phyloP scores from a whole-genome alignment of 2,888 invertebrate species.

The Gastrophysa polygoni region DNA sequence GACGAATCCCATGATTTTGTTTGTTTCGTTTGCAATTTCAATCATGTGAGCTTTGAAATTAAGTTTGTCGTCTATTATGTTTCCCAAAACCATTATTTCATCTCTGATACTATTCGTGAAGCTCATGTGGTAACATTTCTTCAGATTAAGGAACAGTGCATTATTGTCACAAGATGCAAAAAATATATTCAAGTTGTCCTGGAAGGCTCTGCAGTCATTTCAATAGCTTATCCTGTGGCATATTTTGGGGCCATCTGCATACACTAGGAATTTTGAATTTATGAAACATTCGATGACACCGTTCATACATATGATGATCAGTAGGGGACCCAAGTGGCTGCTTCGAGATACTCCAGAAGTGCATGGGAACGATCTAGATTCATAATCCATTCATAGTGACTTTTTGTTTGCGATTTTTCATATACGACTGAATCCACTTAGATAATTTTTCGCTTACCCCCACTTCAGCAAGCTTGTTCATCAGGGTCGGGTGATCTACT shows the following conservation, averaged over 20 bases:
- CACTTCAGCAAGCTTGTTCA: background rate
- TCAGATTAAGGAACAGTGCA: too few species aligned
- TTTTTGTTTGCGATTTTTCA: conserved; percentile 1
- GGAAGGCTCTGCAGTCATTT: too few species aligned
- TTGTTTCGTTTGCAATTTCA: background rate
- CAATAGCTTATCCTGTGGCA: too few species aligned
- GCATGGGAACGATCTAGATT: background rate
- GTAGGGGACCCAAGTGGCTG: background rate
- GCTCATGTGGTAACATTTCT: too few species aligned
- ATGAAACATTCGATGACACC: too few species aligned
- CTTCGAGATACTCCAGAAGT: background rate
- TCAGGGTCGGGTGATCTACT: conserved; percentile 5
- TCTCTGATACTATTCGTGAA: too few species aligned
- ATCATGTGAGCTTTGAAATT: background rate
- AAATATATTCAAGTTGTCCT: too few species aligned
- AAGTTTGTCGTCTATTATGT: too few species aligned
- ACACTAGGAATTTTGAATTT: too few species aligned
- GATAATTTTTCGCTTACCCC: conserved; percentile 3
- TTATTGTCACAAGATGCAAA: too few species aligned
- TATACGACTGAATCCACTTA: conserved; percentile 3
- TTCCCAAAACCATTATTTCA: background rate
- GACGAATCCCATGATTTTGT: background rate
- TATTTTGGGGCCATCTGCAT: too few species aligned
- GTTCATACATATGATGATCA: background rate
- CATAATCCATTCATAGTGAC: conserved; percentile 3